phyloP scores from a whole-genome alignment of 2,888 invertebrate genomes.

The Plebejus argus region DNA sequence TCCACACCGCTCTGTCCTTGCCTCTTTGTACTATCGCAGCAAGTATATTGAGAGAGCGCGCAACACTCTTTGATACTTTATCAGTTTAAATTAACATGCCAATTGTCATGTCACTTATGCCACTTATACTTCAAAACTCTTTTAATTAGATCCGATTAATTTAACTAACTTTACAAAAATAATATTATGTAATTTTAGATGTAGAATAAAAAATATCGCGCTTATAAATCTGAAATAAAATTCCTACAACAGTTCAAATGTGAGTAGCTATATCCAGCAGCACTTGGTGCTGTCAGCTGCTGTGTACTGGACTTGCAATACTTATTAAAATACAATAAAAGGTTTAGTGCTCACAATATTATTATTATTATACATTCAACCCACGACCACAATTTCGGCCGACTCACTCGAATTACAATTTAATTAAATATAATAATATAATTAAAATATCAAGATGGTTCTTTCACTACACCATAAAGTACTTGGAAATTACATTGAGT shows the following conservation, averaged over 20 bases:
- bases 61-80: constrained; percentile 26
- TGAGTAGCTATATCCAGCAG: not conserved
- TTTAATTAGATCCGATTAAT: not conserved
- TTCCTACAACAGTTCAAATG: too few relatives aligned
- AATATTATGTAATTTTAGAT: too few relatives aligned
- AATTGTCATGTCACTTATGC: not conserved
- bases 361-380: not conserved
- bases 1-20: constrained; percentile 13
- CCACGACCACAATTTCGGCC: not conserved
- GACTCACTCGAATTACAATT: not conserved
- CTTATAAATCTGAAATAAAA: not conserved
- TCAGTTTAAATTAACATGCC: not conserved
- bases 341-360: not conserved
- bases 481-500: constrained; percentile 68
- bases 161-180: not conserved
- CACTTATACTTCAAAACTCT: not conserved
- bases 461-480: constrained; percentile 66
- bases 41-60: constrained; percentile 7
- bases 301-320: not conserved
- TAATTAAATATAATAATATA: not conserved
- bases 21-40: constrained; percentile 29
- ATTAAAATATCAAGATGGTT: constrained; percentile 52
- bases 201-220: not conserved
- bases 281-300: not conserved
- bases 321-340: not conserved